Base-by-base conservation (phyloP, 2,797 vertebrate species). In the Mico argentatus region DNA sequence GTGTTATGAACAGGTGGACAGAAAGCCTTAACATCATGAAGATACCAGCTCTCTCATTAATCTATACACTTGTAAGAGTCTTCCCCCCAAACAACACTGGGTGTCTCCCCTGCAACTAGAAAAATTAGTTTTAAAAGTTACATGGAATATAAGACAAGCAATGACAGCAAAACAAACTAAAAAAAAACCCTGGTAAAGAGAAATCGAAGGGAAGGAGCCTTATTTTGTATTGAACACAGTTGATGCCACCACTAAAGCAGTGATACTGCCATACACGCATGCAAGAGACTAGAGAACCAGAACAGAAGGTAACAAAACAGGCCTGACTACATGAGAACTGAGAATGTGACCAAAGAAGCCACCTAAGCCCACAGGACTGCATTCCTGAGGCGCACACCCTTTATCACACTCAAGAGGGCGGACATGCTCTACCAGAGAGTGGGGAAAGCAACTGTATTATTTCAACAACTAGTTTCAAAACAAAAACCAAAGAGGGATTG, bases 51-150 rank as follows among this genome's bases (percentile, higher is more conserved):
- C 44, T 81, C 19, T 70, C 41, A 26, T 77, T 44, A 73, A 61
- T 27, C 64, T 44, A 48, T 48, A 27, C 22, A 46, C 64, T 48
- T 44, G 44, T 27, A 61, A 24, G 55, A 70, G 48, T 50, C 61
- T 59, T 36, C 44, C 33, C 44, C 24, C 33, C 7, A 93, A 67
- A 76, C 13, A 46, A 82, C 36, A 90, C 4, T 9, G 91, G 14
- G 15, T 46, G 7, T 73, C 59, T 79, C 87, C 73, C 30, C 59
- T 75, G 44, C 36, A 84, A 33, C 50, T 79, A 80, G 27, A 83
- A 44, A 94, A 52, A 73, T 9, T 80, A 39, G 13, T 55, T 88
- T 85, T 77, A 93, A 88, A 85, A 27, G 70, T 96, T 91, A 96
- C 36, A 8, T 82, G 46, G 39, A 91, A 93, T 52, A 77, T 83